phyloP scores from a whole-genome alignment of 2,888 invertebrate species.

The Pomacea canaliculata region DNA sequence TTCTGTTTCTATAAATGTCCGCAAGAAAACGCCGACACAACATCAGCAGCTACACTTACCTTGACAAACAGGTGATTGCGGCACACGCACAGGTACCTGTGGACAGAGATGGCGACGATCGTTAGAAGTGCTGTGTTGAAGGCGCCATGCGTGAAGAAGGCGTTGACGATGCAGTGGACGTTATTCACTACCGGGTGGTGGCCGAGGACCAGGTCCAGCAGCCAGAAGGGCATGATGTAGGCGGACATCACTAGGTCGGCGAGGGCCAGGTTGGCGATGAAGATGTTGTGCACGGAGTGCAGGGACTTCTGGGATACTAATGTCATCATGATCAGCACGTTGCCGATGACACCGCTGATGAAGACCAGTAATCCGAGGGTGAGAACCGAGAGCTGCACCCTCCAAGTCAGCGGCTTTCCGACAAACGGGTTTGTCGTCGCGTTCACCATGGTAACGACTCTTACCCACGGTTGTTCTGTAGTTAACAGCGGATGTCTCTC shows the following conservation, averaged over 20 bases:
- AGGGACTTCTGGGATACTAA: conserved; percentile 16
- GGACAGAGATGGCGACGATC: conserved; percentile 22
- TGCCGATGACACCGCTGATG: conserved; percentile 18
- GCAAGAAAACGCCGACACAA: no score
- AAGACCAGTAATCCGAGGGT: conserved; percentile 9
- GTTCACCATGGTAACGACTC: background rate
- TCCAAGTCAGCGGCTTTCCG: background rate
- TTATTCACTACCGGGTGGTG: conserved; percentile 1
- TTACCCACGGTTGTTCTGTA: no score
- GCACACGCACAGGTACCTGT: conserved; percentile 26
- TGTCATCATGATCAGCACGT: conserved; percentile 12
- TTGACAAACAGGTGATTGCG: conserved; percentile 7
- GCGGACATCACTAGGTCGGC: conserved; percentile 18
- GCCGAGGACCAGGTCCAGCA: conserved; percentile 13
- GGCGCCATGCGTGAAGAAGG: background rate
- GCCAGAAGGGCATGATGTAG: conserved; percentile 20
- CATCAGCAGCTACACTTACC: background rate
- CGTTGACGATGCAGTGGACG: conserved; percentile 4
- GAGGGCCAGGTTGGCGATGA: conserved; percentile 23
- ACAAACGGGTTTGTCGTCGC: background rate
- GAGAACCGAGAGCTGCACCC: background rate
- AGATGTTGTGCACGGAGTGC: conserved; percentile 22
- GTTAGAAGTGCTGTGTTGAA: conserved; percentile 24
- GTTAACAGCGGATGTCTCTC: no score
- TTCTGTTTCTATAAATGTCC: no score